Percentiles rank a stretch among this genome's conserved stretches.
phyloP scores from a whole-genome alignment of 1,140 invertebrate genomes.

The Cydia amplana region DNA sequence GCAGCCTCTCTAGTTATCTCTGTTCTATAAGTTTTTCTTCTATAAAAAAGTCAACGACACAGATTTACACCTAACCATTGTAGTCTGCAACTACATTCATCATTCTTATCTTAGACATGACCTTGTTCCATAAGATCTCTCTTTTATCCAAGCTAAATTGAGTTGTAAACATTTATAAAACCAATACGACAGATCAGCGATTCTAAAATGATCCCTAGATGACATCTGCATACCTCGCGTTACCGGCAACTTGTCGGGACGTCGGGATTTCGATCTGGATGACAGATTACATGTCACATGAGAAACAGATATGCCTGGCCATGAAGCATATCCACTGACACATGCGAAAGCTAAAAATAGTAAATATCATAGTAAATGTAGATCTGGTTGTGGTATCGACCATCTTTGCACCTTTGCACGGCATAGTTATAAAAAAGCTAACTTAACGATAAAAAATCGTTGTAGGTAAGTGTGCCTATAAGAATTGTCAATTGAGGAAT shows the following conservation, averaged over 20 bases:
- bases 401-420: not conserved
- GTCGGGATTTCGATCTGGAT: slow-evolving; percentile 47
- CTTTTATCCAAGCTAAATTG: not conserved
- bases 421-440: too few relatives aligned
- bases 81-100: not conserved
- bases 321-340: not conserved
- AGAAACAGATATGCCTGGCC: slow-evolving; percentile 7
- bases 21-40: too few relatives aligned
- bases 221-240: slow-evolving; percentile 49
- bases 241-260: slow-evolving; percentile 48
- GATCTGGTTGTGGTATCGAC: not conserved
- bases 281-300: slow-evolving; percentile 32
- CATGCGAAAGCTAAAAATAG: not conserved
- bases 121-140: slow-evolving; percentile 2
- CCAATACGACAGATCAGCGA: slow-evolving; percentile 40
- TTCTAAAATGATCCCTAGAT: slow-evolving; percentile 55
- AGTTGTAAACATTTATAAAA: slow-evolving; percentile 33
- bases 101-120: not conserved
- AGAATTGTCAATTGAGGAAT: too few relatives aligned
- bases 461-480: too few relatives aligned
- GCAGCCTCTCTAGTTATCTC: too few relatives aligned
- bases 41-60: not conserved
- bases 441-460: too few relatives aligned
- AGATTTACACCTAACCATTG: not conserved
- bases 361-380: not conserved